phyloP scores from a whole-genome alignment of 2,888 invertebrate genomes.

The Mythimna vitellina region DNA sequence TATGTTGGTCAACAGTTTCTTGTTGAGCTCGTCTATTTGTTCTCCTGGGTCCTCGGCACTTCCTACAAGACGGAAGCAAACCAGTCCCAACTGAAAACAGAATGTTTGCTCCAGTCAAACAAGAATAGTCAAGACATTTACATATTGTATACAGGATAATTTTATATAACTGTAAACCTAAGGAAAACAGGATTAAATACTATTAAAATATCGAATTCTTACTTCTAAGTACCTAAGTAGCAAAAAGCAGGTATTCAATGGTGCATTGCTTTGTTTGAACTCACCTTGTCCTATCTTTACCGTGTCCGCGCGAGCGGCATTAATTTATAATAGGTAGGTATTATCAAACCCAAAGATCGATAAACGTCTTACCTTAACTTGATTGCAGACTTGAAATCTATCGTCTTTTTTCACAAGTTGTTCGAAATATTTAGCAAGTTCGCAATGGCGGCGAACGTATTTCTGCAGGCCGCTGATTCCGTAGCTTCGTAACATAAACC shows the following conservation, averaged over 20 bases:
- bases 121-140: not conserved
- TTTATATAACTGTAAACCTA: not conserved
- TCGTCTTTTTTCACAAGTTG: conserved; percentile 94
- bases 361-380: conserved; percentile 93
- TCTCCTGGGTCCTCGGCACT: conserved; percentile 80
- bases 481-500: conserved; percentile 98
- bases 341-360: conserved; percentile 31
- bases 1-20: conserved; percentile 97
- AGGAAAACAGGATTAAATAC: not conserved
- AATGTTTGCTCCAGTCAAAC: not conserved
- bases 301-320: conserved; percentile 26
- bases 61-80: conserved; percentile 97
- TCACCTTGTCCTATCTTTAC: conserved; percentile 36
- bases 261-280: conserved; percentile 26
- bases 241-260: not conserved
- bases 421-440: conserved; percentile 97
- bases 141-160: not conserved
- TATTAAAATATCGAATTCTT: not conserved
- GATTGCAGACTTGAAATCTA: conserved; percentile 97
- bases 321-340: conserved; percentile 40
- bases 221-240: not conserved
- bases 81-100: conserved; percentile 94
- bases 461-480: conserved; percentile 98
- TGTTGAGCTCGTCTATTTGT: conserved; percentile 93
- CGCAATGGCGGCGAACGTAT: conserved; percentile 97